Conservation (phyloP, 1,140 invertebrate genomes). For the Drosophila elegans region DNA sequence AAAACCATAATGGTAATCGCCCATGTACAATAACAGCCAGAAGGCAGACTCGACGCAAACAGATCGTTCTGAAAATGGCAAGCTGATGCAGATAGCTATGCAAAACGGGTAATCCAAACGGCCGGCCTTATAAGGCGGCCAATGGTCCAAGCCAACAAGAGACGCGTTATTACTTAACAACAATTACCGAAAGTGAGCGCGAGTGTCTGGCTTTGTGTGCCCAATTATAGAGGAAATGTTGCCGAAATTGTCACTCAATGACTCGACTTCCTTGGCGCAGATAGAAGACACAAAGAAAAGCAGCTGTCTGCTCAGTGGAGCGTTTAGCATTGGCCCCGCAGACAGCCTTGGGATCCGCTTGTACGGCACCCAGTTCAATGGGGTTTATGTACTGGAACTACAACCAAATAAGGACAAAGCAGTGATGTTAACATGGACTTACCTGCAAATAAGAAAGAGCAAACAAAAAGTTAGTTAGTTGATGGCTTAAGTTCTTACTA, state of each 20-base stretch:
- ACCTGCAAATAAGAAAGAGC: slow-evolving; percentile 41
- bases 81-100: slow-evolving; percentile 34
- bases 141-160: slow-evolving; percentile 34
- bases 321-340: slow-evolving; percentile 42
- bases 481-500: slow-evolving; percentile 2
- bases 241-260: slow-evolving; percentile 52
- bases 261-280: slow-evolving; percentile 25
- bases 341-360: slow-evolving; percentile 43
- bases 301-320: slow-evolving; percentile 30
- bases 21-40: slow-evolving; percentile 38
- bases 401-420: slow-evolving; percentile 31
- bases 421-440: slow-evolving; percentile 39
- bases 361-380: slow-evolving; percentile 14
- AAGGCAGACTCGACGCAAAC: slow-evolving; percentile 36
- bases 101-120: slow-evolving; percentile 49
- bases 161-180: slow-evolving; percentile 48
- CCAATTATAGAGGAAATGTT: slow-evolving; percentile 49
- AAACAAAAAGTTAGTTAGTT: slow-evolving; percentile 19
- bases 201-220: slow-evolving; percentile 26
- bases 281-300: slow-evolving; percentile 20
- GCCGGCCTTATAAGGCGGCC: slow-evolving; percentile 36
- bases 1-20: slow-evolving; percentile 55
- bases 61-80: slow-evolving; percentile 50
- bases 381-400: slow-evolving; percentile 46
- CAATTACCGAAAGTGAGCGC: slow-evolving; percentile 55